Conservation (phyloP, 2,797 vertebrate species). For the Amazona finschi region DNA sequence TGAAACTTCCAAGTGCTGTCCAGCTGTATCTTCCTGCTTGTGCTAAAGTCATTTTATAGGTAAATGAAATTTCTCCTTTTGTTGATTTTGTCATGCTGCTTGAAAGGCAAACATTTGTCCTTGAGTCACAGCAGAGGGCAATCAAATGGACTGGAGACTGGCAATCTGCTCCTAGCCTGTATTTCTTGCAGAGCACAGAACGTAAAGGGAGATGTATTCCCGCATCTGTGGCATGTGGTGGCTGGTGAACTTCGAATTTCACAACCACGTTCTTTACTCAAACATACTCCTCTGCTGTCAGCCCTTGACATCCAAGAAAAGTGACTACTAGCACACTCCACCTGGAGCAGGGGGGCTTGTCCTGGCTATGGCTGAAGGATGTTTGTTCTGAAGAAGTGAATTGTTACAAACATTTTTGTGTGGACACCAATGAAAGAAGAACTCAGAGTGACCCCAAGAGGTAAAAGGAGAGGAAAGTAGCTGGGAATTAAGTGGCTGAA, state of each 20-base stretch:
- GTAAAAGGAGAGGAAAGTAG: background rate
- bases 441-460: background rate
- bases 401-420: background rate
- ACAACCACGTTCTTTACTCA: background rate
- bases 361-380: background rate
- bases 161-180: background rate
- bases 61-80: background rate
- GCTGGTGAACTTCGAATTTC: background rate
- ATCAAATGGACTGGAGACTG: background rate
- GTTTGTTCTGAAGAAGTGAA: background rate
- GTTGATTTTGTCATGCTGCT: background rate
- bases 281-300: background rate
- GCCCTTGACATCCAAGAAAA: background rate
- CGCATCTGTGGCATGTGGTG: background rate
- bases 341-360: background rate
- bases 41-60: background rate
- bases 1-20: background rate
- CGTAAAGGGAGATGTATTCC: background rate
- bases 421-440: background rate
- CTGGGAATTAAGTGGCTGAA: background rate
- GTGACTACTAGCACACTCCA: background rate
- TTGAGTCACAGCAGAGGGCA: background rate
- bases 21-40: background rate
- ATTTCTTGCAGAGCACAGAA: background rate
- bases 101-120: conserved; percentile 6